phyloP scores from a whole-genome alignment of 2,113 vertebrate species.

The Heterochromis multidens region DNA sequence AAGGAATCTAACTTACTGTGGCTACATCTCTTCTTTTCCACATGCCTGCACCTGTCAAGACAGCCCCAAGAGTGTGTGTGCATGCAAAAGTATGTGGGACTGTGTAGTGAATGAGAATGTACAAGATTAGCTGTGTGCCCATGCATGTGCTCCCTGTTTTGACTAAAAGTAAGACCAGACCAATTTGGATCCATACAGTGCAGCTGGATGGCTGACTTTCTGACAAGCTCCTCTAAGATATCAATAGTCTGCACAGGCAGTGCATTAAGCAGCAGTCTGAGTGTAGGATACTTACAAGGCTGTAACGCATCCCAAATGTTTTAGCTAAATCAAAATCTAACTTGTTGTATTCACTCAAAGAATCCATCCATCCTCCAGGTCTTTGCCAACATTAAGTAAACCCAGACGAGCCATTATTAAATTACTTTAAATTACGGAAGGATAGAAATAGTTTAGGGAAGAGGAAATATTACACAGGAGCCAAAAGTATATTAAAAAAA shows the following conservation, averaged over 20 bases:
- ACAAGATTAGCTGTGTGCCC: neutral
- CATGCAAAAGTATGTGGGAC: neutral
- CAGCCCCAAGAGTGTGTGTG: neutral
- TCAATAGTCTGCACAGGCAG: neutral
- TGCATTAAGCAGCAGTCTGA: neutral
- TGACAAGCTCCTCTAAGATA: neutral
- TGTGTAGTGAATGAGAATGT: neutral
- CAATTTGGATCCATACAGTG: neutral
- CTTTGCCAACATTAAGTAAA: neutral
- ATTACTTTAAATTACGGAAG: neutral
- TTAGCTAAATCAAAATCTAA: neutral
- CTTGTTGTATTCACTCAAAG: neutral
- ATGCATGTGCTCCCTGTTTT: neutral
- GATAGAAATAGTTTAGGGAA: neutral
- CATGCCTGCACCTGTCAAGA: conserved; percentile 17
- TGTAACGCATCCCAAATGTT: neutral
- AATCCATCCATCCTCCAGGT: neutral
- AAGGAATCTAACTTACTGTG: neutral
- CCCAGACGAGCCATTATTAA: neutral
- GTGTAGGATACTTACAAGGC: neutral
- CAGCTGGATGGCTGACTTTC: neutral
- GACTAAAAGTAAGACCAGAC: neutral
- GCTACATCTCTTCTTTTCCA: neutral
- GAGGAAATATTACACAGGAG: neutral
- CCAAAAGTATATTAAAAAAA: neutral